Evolutionary conservation across 37 sponge, comb jelly and placozoan species (phyloP).

Genomic region (Haliclona indistincta): DNA sequence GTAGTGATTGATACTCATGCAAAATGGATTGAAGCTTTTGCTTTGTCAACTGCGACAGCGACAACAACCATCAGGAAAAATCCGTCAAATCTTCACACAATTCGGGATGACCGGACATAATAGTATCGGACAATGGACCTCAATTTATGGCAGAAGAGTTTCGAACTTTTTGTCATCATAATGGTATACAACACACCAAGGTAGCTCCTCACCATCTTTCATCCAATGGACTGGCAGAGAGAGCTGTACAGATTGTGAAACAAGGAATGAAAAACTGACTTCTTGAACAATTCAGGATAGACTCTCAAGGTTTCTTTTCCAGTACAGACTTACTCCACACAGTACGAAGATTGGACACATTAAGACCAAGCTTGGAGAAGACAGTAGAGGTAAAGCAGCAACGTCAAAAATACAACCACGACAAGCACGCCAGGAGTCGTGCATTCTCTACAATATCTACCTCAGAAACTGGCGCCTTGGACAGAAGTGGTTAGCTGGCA

Average conservation of each 20-base stretch:
- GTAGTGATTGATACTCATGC: too few relatives aligned
- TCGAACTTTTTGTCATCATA: neutral
- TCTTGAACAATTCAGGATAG: neutral
- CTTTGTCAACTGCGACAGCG: too few relatives aligned
- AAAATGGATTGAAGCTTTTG: too few relatives aligned
- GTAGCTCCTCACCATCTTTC: neutral
- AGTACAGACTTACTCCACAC: neutral
- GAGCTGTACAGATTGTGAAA: neutral
- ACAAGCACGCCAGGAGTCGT: neutral
- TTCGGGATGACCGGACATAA: neutral
- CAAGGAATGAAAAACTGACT: neutral
- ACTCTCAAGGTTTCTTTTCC: neutral
- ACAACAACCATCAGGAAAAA: too few relatives aligned
- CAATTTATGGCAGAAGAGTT: slow-evolving; percentile 2
- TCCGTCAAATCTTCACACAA: neutral
- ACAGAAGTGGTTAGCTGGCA: too few relatives aligned
- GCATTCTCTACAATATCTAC: too few relatives aligned
- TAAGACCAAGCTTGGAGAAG: neutral
- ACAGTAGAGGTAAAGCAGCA: neutral
- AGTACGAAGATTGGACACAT: neutral
- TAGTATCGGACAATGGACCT: neutral
- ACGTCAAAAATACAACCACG: neutral
- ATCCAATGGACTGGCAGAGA: too few relatives aligned
- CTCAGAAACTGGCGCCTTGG: too few relatives aligned
- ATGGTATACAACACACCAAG: neutral